Conservation (phyloP, 1,140 invertebrate species). For the Megathymus violae region DNA sequence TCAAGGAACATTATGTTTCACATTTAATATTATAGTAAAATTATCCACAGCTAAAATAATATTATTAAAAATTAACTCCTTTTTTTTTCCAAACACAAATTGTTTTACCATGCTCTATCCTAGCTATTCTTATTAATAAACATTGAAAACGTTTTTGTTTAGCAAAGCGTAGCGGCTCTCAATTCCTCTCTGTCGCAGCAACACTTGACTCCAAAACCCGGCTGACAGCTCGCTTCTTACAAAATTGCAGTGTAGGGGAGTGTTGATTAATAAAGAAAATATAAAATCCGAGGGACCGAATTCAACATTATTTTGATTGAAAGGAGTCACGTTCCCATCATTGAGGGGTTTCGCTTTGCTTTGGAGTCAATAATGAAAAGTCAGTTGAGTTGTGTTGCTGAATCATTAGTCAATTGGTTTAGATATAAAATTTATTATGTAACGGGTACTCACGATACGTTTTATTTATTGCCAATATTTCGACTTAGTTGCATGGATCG, state of each 20-base stretch:
- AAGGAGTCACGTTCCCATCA: conserved; percentile 54
- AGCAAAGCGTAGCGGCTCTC: conserved; percentile 22
- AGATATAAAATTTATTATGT: background rate
- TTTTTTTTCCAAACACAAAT: background rate
- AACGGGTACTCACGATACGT: no score
- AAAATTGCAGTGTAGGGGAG: conserved; percentile 62
- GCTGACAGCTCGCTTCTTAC: conserved; percentile 57
- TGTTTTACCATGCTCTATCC: background rate
- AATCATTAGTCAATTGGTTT: background rate
- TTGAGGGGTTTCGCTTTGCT: conserved; percentile 26
- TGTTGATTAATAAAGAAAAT: conserved; percentile 75
- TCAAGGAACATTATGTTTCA: no score
- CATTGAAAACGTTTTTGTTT: conserved; percentile 8
- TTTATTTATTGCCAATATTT: no score
- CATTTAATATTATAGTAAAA: no score
- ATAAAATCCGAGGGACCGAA: conserved; percentile 53
- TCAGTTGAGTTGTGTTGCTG: background rate
- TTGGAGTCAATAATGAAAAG: conserved; percentile 25
- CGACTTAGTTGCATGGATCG: no score
- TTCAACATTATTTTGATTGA: conserved; percentile 53
- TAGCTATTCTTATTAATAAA: conserved; percentile 7
- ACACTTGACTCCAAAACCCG: conserved; percentile 59
- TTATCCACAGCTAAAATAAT: no score
- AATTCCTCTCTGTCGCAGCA: conserved; percentile 65
- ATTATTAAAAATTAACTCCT: no score